Percentiles rank a stretch among this genome's conserved stretches.
phyloP scores from a whole-genome alignment of 2,888 invertebrate species.

The Fragum fragum region DNA sequence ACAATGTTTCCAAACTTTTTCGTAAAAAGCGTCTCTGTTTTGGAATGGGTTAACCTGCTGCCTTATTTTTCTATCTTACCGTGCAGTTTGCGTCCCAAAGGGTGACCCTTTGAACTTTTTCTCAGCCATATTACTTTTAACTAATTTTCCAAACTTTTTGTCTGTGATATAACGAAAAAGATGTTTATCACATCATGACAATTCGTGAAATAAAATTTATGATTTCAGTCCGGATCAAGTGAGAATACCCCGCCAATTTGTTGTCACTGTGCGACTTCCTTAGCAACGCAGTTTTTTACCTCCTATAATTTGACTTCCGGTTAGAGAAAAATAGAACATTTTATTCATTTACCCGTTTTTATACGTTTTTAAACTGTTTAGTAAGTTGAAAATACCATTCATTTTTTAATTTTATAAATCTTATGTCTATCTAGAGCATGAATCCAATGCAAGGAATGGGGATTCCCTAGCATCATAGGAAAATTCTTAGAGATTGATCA shows the following conservation, averaged over 20 bases:
- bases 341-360: too few relatives aligned
- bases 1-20: too few relatives aligned
- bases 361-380: too few relatives aligned
- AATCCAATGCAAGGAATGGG: too few relatives aligned
- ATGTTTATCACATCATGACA: slow-evolving; percentile 5
- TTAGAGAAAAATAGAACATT: too few relatives aligned
- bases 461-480: neutral
- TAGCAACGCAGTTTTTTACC: slow-evolving; percentile 70
- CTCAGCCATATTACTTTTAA: slow-evolving; percentile 67
- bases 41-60: too few relatives aligned
- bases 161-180: too few relatives aligned
- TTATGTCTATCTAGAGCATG: too few relatives aligned
- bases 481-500: neutral
- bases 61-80: slow-evolving; percentile 66
- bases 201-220: neutral
- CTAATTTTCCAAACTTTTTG: neutral
- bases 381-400: too few relatives aligned
- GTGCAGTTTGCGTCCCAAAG: slow-evolving; percentile 79
- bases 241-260: slow-evolving; percentile 56
- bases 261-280: slow-evolving; percentile 76
- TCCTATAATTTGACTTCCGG: neutral
- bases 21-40: too few relatives aligned
- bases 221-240: neutral
- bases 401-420: too few relatives aligned
- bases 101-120: slow-evolving; percentile 79